Evolutionary conservation across 2,113 vertebrate species (phyloP), one percentile per base, ranked within the genome.

Genomic region (Eupsittula cactorum): DNA sequence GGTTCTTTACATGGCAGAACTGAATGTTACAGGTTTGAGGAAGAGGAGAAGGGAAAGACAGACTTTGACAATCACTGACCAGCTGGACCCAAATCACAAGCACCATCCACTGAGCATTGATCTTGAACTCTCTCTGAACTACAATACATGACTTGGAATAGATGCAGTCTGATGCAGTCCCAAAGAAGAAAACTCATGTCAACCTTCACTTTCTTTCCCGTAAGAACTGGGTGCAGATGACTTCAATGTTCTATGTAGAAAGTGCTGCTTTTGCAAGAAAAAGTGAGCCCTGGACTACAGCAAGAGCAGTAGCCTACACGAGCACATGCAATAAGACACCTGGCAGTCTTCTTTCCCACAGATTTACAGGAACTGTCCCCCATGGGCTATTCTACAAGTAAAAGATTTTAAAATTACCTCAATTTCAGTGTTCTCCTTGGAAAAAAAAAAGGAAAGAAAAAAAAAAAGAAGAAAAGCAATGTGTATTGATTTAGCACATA

Each of bases 41-140:
- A 88, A 92, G 5, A 44, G 23, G 37, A 47, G 41, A 59, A 81
- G 10, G 16, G 41, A 70, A 86, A 64, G 41, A 50, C 15, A 73
- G 23, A 29, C 29, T 52, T 60, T 46, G 68, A 52, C 39, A 76
- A 47, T 24, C 60, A 69, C 33, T 37, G 47, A 49, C 10, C 46
- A 53, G 41, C 10, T 0, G 0, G 17, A 65, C n/a, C 21, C 44
- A 83, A 83, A 83, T 25, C 46, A 83, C 2, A 1, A 83, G n/a
- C 35, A 69, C 20, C 44, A 70, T 57, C 44, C 76, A 62, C 67
- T 39, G 35, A 77, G 27, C 63, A 23, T 0, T 31, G 67, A 68
- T 35, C 42, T 50, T 57, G 41, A 35, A n/a, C 29, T 55, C 39
- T 27, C 49, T 49, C 59, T 77, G 52, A 83, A 62, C 46, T 81